A percentile compares a stretch with the other conserved stretches of the same genome.
Conservation (phyloP, 2,888 invertebrate species). For the Cosmopolites sordidus region DNA sequence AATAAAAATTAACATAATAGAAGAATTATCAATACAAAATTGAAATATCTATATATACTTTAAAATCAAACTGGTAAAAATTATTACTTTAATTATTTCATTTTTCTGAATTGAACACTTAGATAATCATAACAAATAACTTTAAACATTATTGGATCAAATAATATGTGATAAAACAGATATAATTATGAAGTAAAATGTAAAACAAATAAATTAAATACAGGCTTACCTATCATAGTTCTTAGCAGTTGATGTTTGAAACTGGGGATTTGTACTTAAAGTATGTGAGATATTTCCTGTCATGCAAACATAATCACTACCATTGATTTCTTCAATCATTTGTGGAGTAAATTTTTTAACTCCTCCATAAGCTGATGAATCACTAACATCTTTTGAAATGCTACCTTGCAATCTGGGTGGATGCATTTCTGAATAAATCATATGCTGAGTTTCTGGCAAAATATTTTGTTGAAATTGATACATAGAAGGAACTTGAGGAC, state of each 20-base stretch:
- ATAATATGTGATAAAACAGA: too few relatives aligned
- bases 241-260: slow-evolving; percentile 47
- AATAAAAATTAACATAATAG: too few relatives aligned
- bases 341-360: slow-evolving; percentile 21
- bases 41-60: too few relatives aligned
- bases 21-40: too few relatives aligned
- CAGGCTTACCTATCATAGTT: slow-evolving; percentile 38
- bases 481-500: slow-evolving; percentile 46
- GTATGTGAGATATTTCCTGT: slow-evolving; percentile 61
- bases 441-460: slow-evolving; percentile 33
- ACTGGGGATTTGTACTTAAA: slow-evolving; percentile 49
- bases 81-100: too few relatives aligned
- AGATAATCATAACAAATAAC: too few relatives aligned
- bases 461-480: slow-evolving; percentile 34
- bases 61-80: too few relatives aligned
- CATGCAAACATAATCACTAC: slow-evolving; percentile 81
- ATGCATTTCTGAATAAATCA: slow-evolving; percentile 43
- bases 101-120: too few relatives aligned
- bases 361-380: slow-evolving; percentile 29
- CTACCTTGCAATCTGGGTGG: slow-evolving; percentile 31
- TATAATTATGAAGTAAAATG: background rate
- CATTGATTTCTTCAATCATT: slow-evolving; percentile 65
- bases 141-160: too few relatives aligned
- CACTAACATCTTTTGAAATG: slow-evolving; percentile 29
- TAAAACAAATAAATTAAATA: too few relatives aligned